Evolutionary conservation across 2,797 vertebrate genomes (phyloP), one percentile per base, ranked within the genome.

Genomic region (Pangasius larnaudii): DNA sequence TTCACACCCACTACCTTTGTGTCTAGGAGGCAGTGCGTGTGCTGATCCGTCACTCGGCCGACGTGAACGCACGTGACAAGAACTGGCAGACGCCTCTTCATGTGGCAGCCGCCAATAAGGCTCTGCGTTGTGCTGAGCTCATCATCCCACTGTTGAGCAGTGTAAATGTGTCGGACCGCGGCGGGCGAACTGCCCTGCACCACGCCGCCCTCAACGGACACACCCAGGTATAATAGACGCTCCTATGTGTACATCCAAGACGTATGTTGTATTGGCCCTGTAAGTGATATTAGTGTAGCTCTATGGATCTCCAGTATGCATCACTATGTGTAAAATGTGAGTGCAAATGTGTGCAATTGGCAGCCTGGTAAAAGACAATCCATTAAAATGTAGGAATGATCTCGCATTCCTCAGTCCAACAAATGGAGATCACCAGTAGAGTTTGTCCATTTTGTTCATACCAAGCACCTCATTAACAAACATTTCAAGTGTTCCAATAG

Each of bases 21-120:
- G 24, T 46, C 30, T 69, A 99, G 98, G 98, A 98, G 77, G 97
- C 97, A 0, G 98, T 99, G 36, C 96, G 97, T 22, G 96, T 98
- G 77, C 87, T 99, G 94, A 98, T 99, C 86, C 98, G 98, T 84
- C 98, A 99, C 93, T 99, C 98, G 0, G 98, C 98, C 0, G 98
- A 99, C 0, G 98, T 99, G 91, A 99, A 99, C 0, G 98, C 98
- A 0, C 96, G 98, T 22, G 98, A 99, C 95, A 99, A 99, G 95
- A 99, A 98, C 95, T 99, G 98, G 98, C 98, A 99, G 96, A 99
- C 98, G 0, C 98, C 98, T 0, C 94, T 99, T 85, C 98, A 99
- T 0, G 97, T 99, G 0, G 98, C 98, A 0, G 97, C 98, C 0
- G 98, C 98, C 51, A 98, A 99, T 84, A 98, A 98, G 83, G 97